phyloP scores from a whole-genome alignment of 2,113 vertebrate genomes.

The Podarcis muralis region DNA sequence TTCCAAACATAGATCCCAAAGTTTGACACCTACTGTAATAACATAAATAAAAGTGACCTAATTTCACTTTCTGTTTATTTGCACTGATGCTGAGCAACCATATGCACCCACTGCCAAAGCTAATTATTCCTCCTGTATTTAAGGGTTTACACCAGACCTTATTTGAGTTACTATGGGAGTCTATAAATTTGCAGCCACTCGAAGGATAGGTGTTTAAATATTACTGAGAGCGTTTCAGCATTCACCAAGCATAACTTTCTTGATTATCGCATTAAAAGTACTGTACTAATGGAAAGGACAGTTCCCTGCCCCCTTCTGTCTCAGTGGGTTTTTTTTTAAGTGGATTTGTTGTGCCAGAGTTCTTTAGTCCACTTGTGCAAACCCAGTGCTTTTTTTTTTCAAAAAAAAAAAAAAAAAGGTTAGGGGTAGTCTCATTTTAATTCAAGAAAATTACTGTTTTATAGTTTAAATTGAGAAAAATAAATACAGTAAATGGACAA shows the following conservation, averaged over 20 bases:
- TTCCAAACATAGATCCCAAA: slow-evolving; percentile 15
- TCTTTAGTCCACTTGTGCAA: background rate
- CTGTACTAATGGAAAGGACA: background rate
- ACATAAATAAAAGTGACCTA: slow-evolving; percentile 25
- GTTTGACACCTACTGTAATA: slow-evolving; percentile 12
- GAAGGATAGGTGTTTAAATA: background rate
- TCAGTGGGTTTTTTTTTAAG: too few relatives aligned
- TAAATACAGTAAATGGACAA: too few relatives aligned
- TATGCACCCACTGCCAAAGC: background rate
- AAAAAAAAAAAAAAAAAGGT: too few relatives aligned
- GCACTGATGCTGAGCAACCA: slow-evolving; percentile 24
- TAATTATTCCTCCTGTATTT: slow-evolving; percentile 9
- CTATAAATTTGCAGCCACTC: background rate
- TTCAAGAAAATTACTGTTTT: too few relatives aligned
- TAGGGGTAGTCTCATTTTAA: too few relatives aligned
- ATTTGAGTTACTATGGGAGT: background rate
- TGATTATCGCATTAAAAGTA: background rate
- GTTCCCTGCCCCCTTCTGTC: background rate
- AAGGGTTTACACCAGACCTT: background rate
- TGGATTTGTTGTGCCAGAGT: too few relatives aligned
- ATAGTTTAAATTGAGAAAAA: too few relatives aligned
- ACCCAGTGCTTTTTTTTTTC: background rate
- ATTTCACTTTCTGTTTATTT: slow-evolving; percentile 29
- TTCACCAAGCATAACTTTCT: background rate
- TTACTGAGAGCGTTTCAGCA: background rate